Evolutionary conservation across 2,888 invertebrate genomes (phyloP).

Genomic region (Sialis lutaria): DNA sequence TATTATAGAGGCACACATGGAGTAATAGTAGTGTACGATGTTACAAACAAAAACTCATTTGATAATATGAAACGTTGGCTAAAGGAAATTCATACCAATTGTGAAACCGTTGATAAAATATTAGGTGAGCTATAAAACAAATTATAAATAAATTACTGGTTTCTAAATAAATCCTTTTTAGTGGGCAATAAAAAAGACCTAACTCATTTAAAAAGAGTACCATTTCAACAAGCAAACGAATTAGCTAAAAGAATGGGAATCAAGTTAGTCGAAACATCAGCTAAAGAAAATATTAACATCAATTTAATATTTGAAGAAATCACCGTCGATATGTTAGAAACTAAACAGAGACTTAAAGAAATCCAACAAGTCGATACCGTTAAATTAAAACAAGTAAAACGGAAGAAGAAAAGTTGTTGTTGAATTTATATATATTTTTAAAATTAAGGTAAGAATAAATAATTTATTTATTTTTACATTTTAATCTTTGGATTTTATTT

Average conservation of each 20-base stretch:
- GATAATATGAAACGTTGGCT: conserved; percentile 99
- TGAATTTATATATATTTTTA: too few relatives aligned
- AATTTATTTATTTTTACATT: too few relatives aligned
- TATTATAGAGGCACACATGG: conserved; percentile 99
- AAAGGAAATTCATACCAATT: conserved; percentile 98
- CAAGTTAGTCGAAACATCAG: conserved; percentile 93
- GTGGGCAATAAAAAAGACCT: conserved; percentile 97
- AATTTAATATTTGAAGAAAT: conserved; percentile 83
- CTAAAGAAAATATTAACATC: conserved; percentile 97
- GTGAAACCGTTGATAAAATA: conserved; percentile 97
- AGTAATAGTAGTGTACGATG: conserved; percentile 98
- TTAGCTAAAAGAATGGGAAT: conserved; percentile 98
- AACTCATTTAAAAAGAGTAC: conserved; percentile 86
- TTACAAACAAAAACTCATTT: conserved; percentile 96
- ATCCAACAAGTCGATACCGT: conserved; percentile 28
- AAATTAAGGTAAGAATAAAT: too few relatives aligned
- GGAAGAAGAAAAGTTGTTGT: conserved; percentile 41
- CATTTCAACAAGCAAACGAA: conserved; percentile 90
- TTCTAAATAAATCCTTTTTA: conserved; percentile 22
- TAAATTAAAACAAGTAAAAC: conserved; percentile 15
- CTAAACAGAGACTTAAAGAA: conserved; percentile 65
- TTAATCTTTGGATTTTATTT: too few relatives aligned
- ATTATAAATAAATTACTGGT: neutral
- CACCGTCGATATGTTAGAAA: conserved; percentile 63
- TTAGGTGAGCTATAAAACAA: conserved; percentile 51